Conservation (phyloP, 2,888 invertebrate species). For the Apamea crenata region DNA sequence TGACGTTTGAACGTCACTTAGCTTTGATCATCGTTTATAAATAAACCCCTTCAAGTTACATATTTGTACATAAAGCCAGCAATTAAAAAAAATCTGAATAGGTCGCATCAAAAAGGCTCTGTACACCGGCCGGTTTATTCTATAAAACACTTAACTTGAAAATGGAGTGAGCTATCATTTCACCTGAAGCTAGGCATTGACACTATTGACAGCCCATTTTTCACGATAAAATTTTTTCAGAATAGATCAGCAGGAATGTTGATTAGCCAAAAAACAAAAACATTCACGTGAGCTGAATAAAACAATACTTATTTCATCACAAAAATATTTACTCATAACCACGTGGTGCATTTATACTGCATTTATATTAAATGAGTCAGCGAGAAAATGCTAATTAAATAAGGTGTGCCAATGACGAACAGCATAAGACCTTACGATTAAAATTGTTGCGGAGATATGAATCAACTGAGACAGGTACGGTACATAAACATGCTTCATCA, state of each 20-base stretch:
- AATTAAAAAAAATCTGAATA: not conserved
- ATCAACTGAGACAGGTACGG: conserved; percentile 43
- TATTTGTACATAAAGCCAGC: not conserved
- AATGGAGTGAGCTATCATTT: not conserved
- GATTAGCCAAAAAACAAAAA: not conserved
- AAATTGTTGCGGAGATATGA: conserved; percentile 31
- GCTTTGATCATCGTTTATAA: too few relatives aligned
- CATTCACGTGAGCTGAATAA: not conserved
- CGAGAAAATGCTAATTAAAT: conserved; percentile 47
- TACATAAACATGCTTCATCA: conserved; percentile 24
- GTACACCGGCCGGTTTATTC: not conserved
- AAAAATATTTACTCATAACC: conserved; percentile 15
- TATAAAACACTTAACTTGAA: not conserved
- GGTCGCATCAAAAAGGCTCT: not conserved
- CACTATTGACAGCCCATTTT: not conserved
- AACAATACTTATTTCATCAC: conserved; percentile 10
- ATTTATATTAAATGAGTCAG: conserved; percentile 60
- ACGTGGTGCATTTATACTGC: conserved; percentile 48
- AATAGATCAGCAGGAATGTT: not conserved
- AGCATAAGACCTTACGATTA: conserved; percentile 41
- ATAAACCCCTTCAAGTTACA: too few relatives aligned
- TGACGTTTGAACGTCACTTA: too few relatives aligned
- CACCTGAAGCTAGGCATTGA: not conserved
- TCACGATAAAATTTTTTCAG: not conserved
- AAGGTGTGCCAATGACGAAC: conserved; percentile 60